Evolutionary conservation across 2,113 vertebrate species (phyloP), one percentile per base, ranked within the genome.

Genomic region (Cyprinodon variegatus): DNA sequence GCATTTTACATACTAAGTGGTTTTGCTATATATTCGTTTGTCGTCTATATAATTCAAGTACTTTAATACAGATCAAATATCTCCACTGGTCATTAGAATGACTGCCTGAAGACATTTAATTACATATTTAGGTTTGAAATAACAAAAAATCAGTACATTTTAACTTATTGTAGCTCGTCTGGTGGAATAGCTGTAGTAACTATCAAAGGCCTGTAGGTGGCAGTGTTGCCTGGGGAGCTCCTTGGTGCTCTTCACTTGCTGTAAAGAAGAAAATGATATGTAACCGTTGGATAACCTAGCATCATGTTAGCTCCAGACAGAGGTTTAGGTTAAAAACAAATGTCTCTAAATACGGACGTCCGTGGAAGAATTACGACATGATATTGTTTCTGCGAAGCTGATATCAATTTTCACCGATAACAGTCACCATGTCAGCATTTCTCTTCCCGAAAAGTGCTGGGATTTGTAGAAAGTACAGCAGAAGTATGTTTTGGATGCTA

Each of bases 341-440:
- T 4, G 72, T 2, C 3, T 63, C 6, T 65, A 45, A 39, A 11
- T 9, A 1, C 11, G 0, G 0, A 20, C 40, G 20, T 1, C 40
- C 1, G n/a, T 2, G 10, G 7, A 7, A 12, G 43, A 43, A 36
- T 0, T 1, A 8, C 3, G 10, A 29, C 13, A 86, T 88, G 89
- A 10, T 9, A 2, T 9, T 45, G 39, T 14, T 39, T 0, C 5
- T 15, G 12, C 43, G 10, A 0, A 7, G 11, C 22, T 88, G 59
- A 64, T n/a, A 11, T 7, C 46, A 0, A 22, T 9, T 20, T 72
- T 68, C 36, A 68, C 39, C 60, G 20, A 41, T 3, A 48, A 29
- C 17, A 37, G 62, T 17, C 22, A 80, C 5, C 4, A 95, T 95
- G 94, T 88, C 90, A 22, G 90, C 92, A 11, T 61, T 90, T 71